Base-by-base conservation (phyloP, 1,140 invertebrate species). In the Cotesia typhae region DNA sequence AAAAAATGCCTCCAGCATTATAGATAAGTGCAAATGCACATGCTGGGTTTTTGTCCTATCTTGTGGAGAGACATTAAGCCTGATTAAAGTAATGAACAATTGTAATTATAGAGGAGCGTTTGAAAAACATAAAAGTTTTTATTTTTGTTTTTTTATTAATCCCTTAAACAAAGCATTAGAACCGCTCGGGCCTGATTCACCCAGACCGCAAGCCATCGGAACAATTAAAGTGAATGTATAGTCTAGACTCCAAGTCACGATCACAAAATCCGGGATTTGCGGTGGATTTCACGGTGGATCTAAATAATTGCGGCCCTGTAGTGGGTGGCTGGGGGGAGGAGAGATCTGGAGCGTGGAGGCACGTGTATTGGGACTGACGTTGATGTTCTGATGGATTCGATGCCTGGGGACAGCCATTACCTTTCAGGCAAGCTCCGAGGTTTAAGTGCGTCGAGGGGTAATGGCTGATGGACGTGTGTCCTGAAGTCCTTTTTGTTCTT, bases 341-440 rank as follows among this genome's bases (percentile, higher is more conserved):
- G 78, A 80, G 77, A 9, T 71, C 66, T 76, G 82, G 79, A 82
- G 82, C 83, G 82, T 84, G 82, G 83, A 81, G 77, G 79, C 81
- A 80, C 83, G 83, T 82, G 83, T 76, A 76, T 78, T 68, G 79
- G n/a, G n/a, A 72, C 70, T 74, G 78, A 47, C 76, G 79, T 78
- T 80, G 28, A 28, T 28, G 28, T 28, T 1, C 28, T 79, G 73
- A 76, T 71, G 80, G 73, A 78, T 77, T 75, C 77, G 64, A 79
- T 78, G 81, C 83, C 78, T 74, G 78, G 76, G 82, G 82, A 79
- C 76, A 80, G 73, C 80, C 78, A 83, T 84, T 83, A 84, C 81
- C 81, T 81, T 82, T 81, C 79, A 77, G 79, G 75, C 79, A 78
- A 81, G 81, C 60, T 36, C 10, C 82, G 79, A 80, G 76, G 76